phyloP scores from a whole-genome alignment of 2,888 invertebrate genomes.

The Calliphora vomitoria region DNA sequence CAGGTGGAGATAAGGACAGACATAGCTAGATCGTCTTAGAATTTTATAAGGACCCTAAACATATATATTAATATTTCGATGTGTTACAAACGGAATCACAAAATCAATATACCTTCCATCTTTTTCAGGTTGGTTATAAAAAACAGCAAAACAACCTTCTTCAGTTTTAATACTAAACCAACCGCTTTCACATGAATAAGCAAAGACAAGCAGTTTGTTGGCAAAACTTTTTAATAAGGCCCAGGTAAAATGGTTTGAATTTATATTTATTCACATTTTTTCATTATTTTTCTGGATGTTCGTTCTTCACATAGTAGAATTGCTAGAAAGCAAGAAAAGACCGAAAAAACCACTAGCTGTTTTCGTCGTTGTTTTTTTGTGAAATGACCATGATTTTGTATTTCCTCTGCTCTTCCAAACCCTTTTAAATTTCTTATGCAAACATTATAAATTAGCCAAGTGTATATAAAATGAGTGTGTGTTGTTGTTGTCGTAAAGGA shows the following conservation, averaged over 20 bases:
- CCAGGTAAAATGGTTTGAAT: conserved; percentile 59
- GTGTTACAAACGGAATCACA: no score
- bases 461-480: conserved; percentile 27
- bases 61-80: no score
- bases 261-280: conserved; percentile 33
- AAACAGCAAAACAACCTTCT: conserved; percentile 21
- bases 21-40: no score
- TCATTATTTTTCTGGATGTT: neutral
- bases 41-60: no score
- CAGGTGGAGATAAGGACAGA: no score
- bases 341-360: conserved; percentile 37
- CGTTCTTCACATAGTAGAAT: neutral
- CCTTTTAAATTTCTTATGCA: conserved; percentile 58
- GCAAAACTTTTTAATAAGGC: conserved; percentile 62
- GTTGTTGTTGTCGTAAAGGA: conserved; percentile 9
- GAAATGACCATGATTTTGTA: conserved; percentile 61
- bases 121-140: neutral
- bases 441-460: conserved; percentile 70
- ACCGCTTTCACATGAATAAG: conserved; percentile 61
- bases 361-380: conserved; percentile 31
- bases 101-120: no score
- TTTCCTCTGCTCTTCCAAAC: neutral
- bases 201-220: conserved; percentile 63
- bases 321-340: neutral
- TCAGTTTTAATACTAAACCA: conserved; percentile 37